Evolutionary conservation across 2,113 vertebrate genomes (phyloP), one percentile per base, ranked within the genome.

Genomic region (Psammodynastes pulverulentus): DNA sequence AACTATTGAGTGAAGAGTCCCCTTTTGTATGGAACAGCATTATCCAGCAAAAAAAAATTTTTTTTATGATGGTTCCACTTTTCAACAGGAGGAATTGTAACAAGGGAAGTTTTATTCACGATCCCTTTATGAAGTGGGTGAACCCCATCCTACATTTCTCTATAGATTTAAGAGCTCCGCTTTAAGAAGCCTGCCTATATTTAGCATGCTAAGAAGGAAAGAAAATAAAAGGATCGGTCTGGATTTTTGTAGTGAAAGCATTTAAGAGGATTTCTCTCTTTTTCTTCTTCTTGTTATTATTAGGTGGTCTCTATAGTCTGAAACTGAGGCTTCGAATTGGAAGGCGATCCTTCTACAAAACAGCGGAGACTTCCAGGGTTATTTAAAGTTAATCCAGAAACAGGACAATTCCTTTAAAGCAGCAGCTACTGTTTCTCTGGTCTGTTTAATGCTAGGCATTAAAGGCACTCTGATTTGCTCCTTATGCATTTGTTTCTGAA

Each of bases 31-130:
- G 86, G 89, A 94, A 96, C 96, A 86, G 51, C 79, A 94, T 94
- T 96, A 95, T 96, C 95, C 34, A 2, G 54, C 94, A 93, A 95
- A 72, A 94, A 91, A 24, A n/a, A n/a, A n/a, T n/a, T 54, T 54
- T 54, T 95, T 96, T 96, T 96, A 95, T 92, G 90, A 94, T 90
- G 93, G 94, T 93, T 89, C 90, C 93, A 91, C 87, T 94, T 96
- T 96, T 94, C 94, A 96, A 96, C 90, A 89, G 88, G 93, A 94
- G 89, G 95, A 94, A 95, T 95, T 96, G 95, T 96, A 97, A 95
- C 72, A 93, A 84, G 86, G 58, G 62, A 93, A 90, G 12, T 92
- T 96, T 95, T 93, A 92, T 94, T 93, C 1, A 0, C 93, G 85
- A 17, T 93, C 96, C 95, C 93, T 96, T 97, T 94, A 94, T 93